Percentiles rank a stretch among this genome's conserved stretches.
Evolutionary conservation across 2,113 vertebrate species (phyloP).

Genomic region (Albula glossodonta): DNA sequence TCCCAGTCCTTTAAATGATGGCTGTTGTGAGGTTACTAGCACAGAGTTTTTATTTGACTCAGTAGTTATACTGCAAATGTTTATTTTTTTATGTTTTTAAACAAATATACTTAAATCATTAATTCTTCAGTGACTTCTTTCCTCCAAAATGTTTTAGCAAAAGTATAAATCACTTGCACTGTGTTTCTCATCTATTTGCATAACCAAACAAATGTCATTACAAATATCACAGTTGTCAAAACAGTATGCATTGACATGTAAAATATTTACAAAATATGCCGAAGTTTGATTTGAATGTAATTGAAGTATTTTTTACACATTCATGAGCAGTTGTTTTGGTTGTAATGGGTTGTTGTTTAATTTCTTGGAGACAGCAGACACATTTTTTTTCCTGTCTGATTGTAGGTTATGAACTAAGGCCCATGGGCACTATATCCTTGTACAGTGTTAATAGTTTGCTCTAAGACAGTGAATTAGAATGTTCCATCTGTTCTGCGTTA

Average conservation of each 20-base stretch:
- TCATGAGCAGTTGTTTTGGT: neutral
- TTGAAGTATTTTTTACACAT: neutral
- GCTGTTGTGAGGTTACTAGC: neutral
- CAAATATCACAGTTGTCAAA: neutral
- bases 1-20: neutral
- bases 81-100: neutral
- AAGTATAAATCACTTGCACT: no score
- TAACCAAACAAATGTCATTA: neutral
- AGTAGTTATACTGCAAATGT: neutral
- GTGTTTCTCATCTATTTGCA: no score
- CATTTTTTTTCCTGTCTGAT: constrained; percentile 19
- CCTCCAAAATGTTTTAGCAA: no score
- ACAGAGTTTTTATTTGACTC: neutral
- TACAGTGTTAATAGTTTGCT: constrained; percentile 7
- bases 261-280: neutral
- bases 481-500: neutral
- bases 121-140: no score
- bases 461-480: neutral
- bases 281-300: neutral
- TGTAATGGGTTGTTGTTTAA: constrained; percentile 8
- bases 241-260: neutral
- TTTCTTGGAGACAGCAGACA: constrained; percentile 40
- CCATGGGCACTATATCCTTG: neutral
- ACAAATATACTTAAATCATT: neutral
- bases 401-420: neutral